Evolutionary conservation across 2,797 vertebrate genomes (phyloP).

Genomic region (Acomys russatus): DNA sequence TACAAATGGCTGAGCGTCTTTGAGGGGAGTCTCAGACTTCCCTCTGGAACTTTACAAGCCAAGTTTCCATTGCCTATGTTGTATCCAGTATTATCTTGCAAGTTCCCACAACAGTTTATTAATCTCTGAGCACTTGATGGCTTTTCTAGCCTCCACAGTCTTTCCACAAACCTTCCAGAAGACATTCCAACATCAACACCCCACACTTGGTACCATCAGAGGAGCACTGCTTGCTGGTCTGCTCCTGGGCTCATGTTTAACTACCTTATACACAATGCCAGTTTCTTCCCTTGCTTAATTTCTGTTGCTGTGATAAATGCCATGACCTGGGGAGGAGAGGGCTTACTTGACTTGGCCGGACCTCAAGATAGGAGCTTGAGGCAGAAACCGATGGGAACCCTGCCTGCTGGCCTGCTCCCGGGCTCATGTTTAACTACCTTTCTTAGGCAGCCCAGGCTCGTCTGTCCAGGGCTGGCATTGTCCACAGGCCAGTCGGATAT

Average conservation of each 20-base stretch:
- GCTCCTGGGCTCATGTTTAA: neutral
- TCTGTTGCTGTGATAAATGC: neutral
- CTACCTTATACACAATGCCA: neutral
- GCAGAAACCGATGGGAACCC: neutral
- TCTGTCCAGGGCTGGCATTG: neutral
- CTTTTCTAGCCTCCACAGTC: neutral
- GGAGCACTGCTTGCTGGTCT: neutral
- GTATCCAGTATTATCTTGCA: neutral
- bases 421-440: neutral
- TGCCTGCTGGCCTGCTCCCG: neutral
- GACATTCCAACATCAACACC: neutral
- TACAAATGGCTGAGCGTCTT: neutral
- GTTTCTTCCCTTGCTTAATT: neutral
- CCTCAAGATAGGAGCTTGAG: neutral
- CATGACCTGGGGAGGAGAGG: neutral
- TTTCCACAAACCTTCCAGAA: neutral
- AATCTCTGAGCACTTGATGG: neutral
- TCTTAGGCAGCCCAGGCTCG: neutral
- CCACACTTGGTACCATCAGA: neutral
- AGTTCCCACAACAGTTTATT: neutral
- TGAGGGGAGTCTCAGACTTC: neutral
- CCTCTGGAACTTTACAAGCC: neutral
- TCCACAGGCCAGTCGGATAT: neutral
- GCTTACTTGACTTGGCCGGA: neutral
- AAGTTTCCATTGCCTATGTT: neutral